These are phyloP conservation scores for Epiperipatus broadwayi DNA, from an alignment of 2,888 invertebrate genomes.

Conservation along the genomic window DNA sequence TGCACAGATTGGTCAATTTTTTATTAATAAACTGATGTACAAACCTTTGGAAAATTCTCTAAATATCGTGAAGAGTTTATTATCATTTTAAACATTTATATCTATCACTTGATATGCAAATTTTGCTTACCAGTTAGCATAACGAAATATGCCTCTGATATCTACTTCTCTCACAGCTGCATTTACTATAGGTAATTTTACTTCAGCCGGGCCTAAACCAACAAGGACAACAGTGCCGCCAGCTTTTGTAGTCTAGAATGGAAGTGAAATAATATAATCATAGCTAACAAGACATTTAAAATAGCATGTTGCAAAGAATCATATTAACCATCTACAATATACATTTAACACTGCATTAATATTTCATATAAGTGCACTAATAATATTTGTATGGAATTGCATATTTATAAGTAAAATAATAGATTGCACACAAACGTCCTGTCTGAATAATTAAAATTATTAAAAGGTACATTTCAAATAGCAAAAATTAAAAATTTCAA, in stretches of 20 bases:
- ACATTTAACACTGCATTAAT: too few relatives aligned
- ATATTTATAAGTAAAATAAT: too few relatives aligned
- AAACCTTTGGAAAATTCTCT: constrained; percentile 10
- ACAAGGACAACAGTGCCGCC: constrained; percentile 71
- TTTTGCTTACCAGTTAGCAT: constrained; percentile 61
- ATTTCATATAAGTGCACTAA: too few relatives aligned
- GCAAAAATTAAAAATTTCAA: too few relatives aligned
- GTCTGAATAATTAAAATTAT: too few relatives aligned
- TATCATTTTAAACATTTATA: not conserved
- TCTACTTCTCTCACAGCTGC: constrained; percentile 70
- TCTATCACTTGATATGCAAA: not conserved
- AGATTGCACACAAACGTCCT: too few relatives aligned
- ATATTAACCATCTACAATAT: too few relatives aligned
- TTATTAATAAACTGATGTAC: constrained; percentile 1
- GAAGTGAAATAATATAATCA: constrained; percentile 8
- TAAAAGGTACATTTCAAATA: too few relatives aligned
- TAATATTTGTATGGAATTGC: too few relatives aligned
- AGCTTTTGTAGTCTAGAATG: constrained; percentile 52
- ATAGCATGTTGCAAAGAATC: too few relatives aligned
- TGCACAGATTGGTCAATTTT: too few relatives aligned
- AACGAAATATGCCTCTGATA: constrained; percentile 78
- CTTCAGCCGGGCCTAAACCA: constrained; percentile 61
- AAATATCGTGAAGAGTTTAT: not conserved
- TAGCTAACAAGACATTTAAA: too few relatives aligned
- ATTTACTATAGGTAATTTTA: constrained; percentile 58